Evolutionary conservation across 2,113 vertebrate species (phyloP).

Genomic region (Hypomesus transpacificus): DNA sequence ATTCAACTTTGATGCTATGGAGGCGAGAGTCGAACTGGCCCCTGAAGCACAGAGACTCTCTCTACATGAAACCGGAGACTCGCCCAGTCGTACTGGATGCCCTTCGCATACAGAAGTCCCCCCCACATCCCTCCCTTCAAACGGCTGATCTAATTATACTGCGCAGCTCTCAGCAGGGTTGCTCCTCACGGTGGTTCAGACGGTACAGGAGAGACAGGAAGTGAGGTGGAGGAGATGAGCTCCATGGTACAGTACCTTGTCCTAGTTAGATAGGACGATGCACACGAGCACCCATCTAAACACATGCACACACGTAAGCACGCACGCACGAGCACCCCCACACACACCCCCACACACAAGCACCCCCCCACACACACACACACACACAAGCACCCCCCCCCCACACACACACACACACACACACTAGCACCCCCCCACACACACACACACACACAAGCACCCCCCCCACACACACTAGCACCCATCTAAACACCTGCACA

Average conservation of each 20-base stretch:
- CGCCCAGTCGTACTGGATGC: not conserved
- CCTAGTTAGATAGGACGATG: not conserved
- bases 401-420: not conserved
- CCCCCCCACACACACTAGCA: not conserved
- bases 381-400: not conserved
- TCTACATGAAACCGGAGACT: constrained; percentile 17
- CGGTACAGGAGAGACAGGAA: constrained; percentile 20
- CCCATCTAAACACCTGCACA: not conserved
- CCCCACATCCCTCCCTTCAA: too few relatives aligned
- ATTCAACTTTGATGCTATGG: not conserved
- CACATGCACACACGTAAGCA: not conserved
- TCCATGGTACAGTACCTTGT: not conserved
- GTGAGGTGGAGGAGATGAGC: not conserved
- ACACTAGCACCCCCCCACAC: not conserved
- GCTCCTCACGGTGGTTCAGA: constrained; percentile 46
- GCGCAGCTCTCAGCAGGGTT: constrained; percentile 43
- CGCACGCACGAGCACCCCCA: not conserved
- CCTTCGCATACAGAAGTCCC: not conserved
- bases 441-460: not conserved
- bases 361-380: not conserved
- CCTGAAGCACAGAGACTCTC: not conserved
- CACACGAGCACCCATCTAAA: not conserved
- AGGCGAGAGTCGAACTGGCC: constrained; percentile 13
- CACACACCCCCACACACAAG: too few relatives aligned
- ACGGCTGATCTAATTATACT: constrained; percentile 49